Evolutionary conservation across 1,140 invertebrate species (phyloP).

Genomic region (Drosophila subpulchrella): DNA sequence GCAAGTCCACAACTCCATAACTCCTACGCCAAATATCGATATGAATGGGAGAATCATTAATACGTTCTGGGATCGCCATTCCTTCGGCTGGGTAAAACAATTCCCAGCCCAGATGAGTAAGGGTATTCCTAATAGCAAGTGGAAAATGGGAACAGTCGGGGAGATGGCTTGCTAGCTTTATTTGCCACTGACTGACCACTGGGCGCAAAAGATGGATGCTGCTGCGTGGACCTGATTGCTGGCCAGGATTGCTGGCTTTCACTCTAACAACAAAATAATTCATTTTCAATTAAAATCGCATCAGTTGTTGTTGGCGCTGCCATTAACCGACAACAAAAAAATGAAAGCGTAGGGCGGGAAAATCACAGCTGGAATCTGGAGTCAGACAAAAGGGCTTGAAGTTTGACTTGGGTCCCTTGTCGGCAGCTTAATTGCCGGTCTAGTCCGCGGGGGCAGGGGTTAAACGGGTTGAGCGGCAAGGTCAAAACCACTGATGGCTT

Average conservation of each 20-base stretch:
- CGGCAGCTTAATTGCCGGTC: conserved; percentile 38
- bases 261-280: conserved; percentile 80
- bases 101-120: conserved; percentile 6
- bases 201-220: conserved; percentile 23
- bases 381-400: conserved; percentile 40
- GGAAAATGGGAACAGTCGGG: conserved; percentile 11
- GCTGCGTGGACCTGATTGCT: conserved; percentile 11
- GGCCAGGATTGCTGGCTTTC: conserved; percentile 26
- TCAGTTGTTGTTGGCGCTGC: conserved; percentile 57
- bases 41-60: conserved; percentile 24
- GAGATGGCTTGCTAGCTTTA: conserved; percentile 30
- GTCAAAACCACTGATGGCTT: conserved; percentile 45
- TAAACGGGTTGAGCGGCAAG: conserved; percentile 13
- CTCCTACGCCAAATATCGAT: conserved; percentile 1
- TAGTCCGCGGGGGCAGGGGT: conserved; percentile 6
- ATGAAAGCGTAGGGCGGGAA: neutral
- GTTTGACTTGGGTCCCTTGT: conserved; percentile 37
- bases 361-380: conserved; percentile 42
- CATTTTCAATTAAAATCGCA: conserved; percentile 83
- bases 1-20: too few species aligned
- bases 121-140: neutral
- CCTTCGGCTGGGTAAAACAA: conserved; percentile 10
- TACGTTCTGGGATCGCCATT: conserved; percentile 21
- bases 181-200: conserved; percentile 34
- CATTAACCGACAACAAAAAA: conserved; percentile 51